Conservation (phyloP, 1,140 invertebrate species). For the Coelopa frigida region DNA sequence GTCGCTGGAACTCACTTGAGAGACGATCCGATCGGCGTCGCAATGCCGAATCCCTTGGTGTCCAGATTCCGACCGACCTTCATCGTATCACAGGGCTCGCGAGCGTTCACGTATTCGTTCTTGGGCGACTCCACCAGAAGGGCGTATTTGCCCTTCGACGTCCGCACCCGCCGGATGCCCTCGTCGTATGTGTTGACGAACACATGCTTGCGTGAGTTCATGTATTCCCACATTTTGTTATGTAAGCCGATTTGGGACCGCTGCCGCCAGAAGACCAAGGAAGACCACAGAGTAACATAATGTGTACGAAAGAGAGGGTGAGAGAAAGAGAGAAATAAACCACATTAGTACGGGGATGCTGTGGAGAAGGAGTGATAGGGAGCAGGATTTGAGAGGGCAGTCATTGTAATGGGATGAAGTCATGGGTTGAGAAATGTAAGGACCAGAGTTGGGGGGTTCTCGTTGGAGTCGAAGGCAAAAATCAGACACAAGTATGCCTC, state of each 20-base stretch:
- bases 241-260: conserved; percentile 84
- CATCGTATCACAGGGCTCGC: conserved; percentile 92
- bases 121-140: conserved; percentile 88
- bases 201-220: conserved; percentile 76
- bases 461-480: too few species aligned
- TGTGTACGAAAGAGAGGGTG: too few species aligned
- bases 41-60: conserved; percentile 89
- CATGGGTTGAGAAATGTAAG: too few species aligned
- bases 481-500: too few species aligned
- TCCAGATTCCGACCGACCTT: conserved; percentile 88
- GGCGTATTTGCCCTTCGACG: conserved; percentile 88
- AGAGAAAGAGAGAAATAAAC: too few species aligned
- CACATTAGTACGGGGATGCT: too few species aligned
- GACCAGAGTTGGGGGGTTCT: too few species aligned
- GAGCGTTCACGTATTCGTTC: conserved; percentile 90
- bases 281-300: not conserved
- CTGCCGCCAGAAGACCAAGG: conserved; percentile 48
- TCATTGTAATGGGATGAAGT: too few species aligned
- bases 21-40: conserved; percentile 82
- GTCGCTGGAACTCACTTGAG: conserved; percentile 79
- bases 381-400: too few species aligned
- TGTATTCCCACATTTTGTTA: conserved; percentile 93
- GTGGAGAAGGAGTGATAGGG: too few species aligned
- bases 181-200: conserved; percentile 78
- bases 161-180: conserved; percentile 72